Conservation (phyloP, 1,140 invertebrate genomes). For the Drosophila sturtevanti region DNA sequence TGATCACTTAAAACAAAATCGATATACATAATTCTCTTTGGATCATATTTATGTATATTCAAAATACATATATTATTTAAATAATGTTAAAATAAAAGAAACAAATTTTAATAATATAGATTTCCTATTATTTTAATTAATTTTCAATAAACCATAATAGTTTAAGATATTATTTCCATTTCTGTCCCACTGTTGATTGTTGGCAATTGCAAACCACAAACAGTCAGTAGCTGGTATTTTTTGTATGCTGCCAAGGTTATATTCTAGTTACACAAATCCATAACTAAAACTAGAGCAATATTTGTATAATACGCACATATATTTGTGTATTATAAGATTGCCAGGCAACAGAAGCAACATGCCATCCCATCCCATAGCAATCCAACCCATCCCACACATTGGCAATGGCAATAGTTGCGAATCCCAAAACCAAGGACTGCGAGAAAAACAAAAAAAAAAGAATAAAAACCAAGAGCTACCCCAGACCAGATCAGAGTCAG, state of each 20-base stretch:
- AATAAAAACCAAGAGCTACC: slow-evolving; percentile 31
- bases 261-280: slow-evolving; percentile 79
- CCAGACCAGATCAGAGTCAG: slow-evolving; percentile 33
- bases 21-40: too few relatives aligned
- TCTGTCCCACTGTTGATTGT: slow-evolving; percentile 42
- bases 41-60: too few relatives aligned
- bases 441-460: too few relatives aligned
- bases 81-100: too few relatives aligned
- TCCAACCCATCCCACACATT: neutral
- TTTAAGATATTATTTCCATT: too few relatives aligned
- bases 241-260: slow-evolving; percentile 69
- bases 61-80: too few relatives aligned
- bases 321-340: slow-evolving; percentile 60
- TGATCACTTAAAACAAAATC: too few relatives aligned
- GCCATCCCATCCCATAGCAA: neutral
- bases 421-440: slow-evolving; percentile 1
- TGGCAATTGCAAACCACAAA: slow-evolving; percentile 12
- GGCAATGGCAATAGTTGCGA: neutral
- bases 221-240: slow-evolving; percentile 38
- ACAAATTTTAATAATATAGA: too few relatives aligned
- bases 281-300: slow-evolving; percentile 78
- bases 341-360: slow-evolving; percentile 22
- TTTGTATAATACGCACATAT: slow-evolving; percentile 77
- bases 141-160: too few relatives aligned
- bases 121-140: too few relatives aligned